A percentile compares a stretch with the other conserved stretches of the same genome.
phyloP scores from a whole-genome alignment of 2,113 vertebrate genomes.

The Nannospalax galili region DNA sequence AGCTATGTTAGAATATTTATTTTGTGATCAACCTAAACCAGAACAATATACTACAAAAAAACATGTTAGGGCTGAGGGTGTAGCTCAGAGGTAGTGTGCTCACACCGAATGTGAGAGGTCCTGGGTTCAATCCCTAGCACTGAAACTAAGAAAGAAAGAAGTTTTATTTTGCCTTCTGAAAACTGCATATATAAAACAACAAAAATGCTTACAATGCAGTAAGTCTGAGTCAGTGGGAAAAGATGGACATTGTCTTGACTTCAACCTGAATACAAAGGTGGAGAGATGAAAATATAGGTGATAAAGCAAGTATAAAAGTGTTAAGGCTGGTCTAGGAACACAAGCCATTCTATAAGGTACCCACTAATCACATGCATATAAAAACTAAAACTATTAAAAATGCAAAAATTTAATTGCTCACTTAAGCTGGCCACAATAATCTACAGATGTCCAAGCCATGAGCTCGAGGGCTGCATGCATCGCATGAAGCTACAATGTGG shows the following conservation, averaged over 20 bases:
- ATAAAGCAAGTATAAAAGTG: neutral
- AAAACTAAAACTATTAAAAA: conserved; percentile 25
- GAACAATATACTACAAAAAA: neutral
- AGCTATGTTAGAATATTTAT: neutral
- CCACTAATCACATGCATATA: neutral
- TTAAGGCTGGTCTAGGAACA: neutral
- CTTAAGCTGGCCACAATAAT: neutral
- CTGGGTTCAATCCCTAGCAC: neutral
- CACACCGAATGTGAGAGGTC: neutral
- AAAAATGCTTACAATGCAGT: neutral
- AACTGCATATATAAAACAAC: neutral
- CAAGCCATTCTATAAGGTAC: neutral
- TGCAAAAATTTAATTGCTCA: neutral
- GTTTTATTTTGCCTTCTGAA: neutral
- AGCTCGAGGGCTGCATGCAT: too few relatives aligned
- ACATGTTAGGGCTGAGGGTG: too few relatives aligned
- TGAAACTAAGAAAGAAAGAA: neutral
- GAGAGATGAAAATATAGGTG: neutral
- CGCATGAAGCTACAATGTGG: too few relatives aligned
- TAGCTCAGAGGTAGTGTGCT: too few relatives aligned
- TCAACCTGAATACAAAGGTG: neutral
- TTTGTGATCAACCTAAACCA: conserved; percentile 13
- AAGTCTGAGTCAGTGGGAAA: neutral
- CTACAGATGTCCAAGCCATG: too few relatives aligned
- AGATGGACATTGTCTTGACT: neutral